phyloP scores from a whole-genome alignment of 1,140 invertebrate genomes.

The Brachionus sp. region DNA sequence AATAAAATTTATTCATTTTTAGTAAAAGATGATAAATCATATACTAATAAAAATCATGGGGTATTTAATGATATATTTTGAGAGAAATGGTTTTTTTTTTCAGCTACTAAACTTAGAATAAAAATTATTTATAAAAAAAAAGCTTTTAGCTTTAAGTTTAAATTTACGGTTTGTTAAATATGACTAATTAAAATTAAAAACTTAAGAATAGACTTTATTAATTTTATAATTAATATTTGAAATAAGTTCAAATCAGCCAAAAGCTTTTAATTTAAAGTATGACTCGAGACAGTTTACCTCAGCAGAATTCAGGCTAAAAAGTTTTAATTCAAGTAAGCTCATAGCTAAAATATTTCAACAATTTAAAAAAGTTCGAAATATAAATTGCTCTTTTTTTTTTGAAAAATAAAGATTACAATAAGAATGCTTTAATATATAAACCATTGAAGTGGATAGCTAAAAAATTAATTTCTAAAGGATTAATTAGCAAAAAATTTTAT shows the following conservation, averaged over 20 bases:
- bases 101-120: too few relatives aligned
- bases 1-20: background rate
- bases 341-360: conserved; percentile 3
- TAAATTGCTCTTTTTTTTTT: background rate
- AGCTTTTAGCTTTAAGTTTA: too few relatives aligned
- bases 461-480: background rate
- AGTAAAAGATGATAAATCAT: background rate
- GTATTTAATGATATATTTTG: too few relatives aligned
- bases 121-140: too few relatives aligned
- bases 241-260: background rate
- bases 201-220: background rate
- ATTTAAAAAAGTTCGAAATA: background rate
- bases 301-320: background rate
- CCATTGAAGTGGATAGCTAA: background rate
- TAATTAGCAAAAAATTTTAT: background rate
- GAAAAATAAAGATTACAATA: background rate
- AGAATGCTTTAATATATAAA: background rate
- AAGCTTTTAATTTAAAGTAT: background rate
- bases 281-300: conserved; percentile 14
- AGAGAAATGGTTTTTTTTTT: too few relatives aligned
- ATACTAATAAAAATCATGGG: background rate
- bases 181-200: background rate
- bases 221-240: background rate
- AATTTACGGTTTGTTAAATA: too few relatives aligned
- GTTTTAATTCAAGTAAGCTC: background rate